Evolutionary conservation across 2,888 invertebrate species (phyloP).

Genomic region (Operophtera brumata): DNA sequence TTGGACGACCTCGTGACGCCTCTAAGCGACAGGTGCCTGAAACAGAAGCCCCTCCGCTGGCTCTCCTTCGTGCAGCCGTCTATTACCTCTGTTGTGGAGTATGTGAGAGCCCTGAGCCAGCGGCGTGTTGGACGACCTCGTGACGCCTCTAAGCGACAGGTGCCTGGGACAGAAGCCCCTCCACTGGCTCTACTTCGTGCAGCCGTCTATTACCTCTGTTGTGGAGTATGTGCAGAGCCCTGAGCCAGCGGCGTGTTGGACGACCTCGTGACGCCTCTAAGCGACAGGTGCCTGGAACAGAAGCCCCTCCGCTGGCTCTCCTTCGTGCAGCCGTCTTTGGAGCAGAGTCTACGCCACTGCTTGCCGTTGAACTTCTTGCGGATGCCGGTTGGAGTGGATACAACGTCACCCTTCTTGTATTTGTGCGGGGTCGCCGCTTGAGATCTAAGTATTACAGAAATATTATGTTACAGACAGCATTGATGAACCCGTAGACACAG

Average conservation of each 20-base stretch:
- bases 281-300: constrained; percentile 97
- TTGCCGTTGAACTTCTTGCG: constrained; percentile 99
- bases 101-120: constrained; percentile 66
- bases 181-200: constrained; percentile 96
- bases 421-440: constrained; percentile 97
- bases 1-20: constrained; percentile 80
- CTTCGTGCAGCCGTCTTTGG: constrained; percentile 93
- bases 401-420: constrained; percentile 98
- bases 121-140: constrained; percentile 72
- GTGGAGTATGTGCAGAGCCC: constrained; percentile 68
- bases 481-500: background rate
- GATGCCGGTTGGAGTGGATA: constrained; percentile 95
- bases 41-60: constrained; percentile 97
- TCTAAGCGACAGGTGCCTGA: constrained; percentile 95
- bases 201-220: constrained; percentile 85
- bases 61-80: constrained; percentile 96
- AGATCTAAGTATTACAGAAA: constrained; percentile 77
- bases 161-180: constrained; percentile 98
- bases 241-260: constrained; percentile 72
- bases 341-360: constrained; percentile 98
- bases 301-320: constrained; percentile 98
- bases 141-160: constrained; percentile 91
- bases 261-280: constrained; percentile 85
- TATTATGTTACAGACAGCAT: background rate
- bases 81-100: constrained; percentile 75